Conservation (phyloP, 2,113 vertebrate species). For the Panthera leo region DNA sequence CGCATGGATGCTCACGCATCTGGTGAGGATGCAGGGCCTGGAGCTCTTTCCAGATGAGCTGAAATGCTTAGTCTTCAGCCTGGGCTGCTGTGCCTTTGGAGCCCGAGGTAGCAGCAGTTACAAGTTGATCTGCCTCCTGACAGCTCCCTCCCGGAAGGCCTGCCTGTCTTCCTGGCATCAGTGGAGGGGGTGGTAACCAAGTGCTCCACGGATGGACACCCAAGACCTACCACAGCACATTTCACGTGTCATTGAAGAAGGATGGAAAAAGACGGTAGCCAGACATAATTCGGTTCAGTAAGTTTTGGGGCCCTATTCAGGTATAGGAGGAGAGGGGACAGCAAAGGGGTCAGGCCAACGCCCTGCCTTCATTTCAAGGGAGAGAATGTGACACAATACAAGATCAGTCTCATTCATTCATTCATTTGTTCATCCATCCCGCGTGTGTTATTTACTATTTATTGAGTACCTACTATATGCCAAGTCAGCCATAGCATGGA, state of each 20-base stretch:
- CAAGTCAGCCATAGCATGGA: neutral
- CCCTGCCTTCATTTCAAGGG: neutral
- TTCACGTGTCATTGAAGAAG: neutral
- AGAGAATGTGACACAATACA: neutral
- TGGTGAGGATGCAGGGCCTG: neutral
- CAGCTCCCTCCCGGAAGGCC: neutral
- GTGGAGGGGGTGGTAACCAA: neutral
- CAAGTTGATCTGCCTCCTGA: conserved; percentile 15
- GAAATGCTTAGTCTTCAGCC: neutral
- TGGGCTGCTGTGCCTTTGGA: neutral
- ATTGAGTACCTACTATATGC: neutral
- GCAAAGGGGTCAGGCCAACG: neutral
- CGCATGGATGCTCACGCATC: neutral
- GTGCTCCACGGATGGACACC: neutral
- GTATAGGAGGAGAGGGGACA: neutral
- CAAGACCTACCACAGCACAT: neutral
- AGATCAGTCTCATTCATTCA: neutral
- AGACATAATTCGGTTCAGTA: neutral
- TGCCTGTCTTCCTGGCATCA: conserved; percentile 9
- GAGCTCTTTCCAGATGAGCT: neutral
- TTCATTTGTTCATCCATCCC: neutral
- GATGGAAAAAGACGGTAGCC: neutral
- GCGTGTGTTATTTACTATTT: neutral
- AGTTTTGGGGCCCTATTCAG: neutral
- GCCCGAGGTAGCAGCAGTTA: neutral